Conservation (phyloP, 2,113 vertebrate species). For the Balaeniceps rex region DNA sequence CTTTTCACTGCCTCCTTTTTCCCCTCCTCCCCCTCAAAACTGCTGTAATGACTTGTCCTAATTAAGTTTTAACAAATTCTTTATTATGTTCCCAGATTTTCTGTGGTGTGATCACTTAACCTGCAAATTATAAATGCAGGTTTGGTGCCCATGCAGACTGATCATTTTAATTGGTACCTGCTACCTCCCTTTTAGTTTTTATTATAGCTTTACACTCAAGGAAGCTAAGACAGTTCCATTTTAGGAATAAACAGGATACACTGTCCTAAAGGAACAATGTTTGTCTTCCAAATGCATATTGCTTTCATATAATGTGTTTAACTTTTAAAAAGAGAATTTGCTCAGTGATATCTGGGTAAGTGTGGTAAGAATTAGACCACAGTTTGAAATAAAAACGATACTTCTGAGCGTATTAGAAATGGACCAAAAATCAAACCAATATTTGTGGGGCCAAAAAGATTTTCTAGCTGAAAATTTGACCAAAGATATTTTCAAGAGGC, state of each 20-base stretch:
- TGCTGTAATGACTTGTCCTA: conserved; percentile 18
- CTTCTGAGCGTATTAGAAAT: neutral
- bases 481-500: neutral
- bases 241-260: neutral
- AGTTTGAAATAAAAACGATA: neutral
- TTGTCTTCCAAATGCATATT: neutral
- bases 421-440: neutral
- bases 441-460: neutral
- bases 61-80: conserved; percentile 15
- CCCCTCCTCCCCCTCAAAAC: neutral
- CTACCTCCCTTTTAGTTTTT: neutral
- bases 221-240: neutral
- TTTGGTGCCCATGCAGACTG: neutral
- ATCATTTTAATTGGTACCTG: neutral
- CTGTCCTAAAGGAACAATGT: neutral
- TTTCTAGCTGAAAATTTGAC: neutral
- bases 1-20: neutral
- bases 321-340: neutral
- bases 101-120: neutral
- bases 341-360: neutral
- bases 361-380: neutral
- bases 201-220: neutral
- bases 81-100: neutral
- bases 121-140: conserved; percentile 11
- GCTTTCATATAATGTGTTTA: neutral